Evolutionary conservation across 2,113 vertebrate genomes (phyloP), one percentile per base, ranked within the genome.

Genomic region (Corvus hawaiiensis): DNA sequence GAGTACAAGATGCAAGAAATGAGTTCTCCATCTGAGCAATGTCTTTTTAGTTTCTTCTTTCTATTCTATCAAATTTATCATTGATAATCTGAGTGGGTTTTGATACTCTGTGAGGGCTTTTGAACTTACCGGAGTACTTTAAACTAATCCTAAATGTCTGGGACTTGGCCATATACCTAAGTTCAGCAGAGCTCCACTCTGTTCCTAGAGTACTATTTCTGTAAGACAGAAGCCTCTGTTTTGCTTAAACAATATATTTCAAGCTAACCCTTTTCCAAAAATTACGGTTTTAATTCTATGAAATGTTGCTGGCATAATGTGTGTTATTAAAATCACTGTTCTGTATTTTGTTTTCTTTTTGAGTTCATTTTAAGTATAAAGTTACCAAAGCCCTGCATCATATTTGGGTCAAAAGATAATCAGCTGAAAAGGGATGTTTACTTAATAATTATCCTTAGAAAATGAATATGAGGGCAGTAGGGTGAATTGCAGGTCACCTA

Each of bases 401-500:
- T 49, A 84, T 92, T 83, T 92, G 23, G 41, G 41, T 78, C 68
- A 95, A 84, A 94, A 95, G 63, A 75, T 44, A 78, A 86, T 94
- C 63, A 72, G 48, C 52, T 83, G 32, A 86, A 85, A 88, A 75
- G 7, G 16, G 76, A 90, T 86, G 61, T 93, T 96, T 96, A 91
- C 90, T 74, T 92, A 94, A 81, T 89, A 81, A 95, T 95, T 95
- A 92, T 86, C 82, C 68, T 81, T 61, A n/a, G 67, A 96, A 95
- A 96, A 90, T 88, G 17, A 94, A 61, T 88, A 68, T 71, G 61
- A 88, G 48, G 63, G 46, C 55, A 93, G 82, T 69, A 33, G 48
- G 93, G 67, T 94, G 90, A 96, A 90, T 37, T 94, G 5, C 16
- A 72, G 85, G 92, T 93, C 93, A 88, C 52, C 77, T 87, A 91